Conservation (phyloP, 2,113 vertebrate species). For the Planiliza haematocheilus region DNA sequence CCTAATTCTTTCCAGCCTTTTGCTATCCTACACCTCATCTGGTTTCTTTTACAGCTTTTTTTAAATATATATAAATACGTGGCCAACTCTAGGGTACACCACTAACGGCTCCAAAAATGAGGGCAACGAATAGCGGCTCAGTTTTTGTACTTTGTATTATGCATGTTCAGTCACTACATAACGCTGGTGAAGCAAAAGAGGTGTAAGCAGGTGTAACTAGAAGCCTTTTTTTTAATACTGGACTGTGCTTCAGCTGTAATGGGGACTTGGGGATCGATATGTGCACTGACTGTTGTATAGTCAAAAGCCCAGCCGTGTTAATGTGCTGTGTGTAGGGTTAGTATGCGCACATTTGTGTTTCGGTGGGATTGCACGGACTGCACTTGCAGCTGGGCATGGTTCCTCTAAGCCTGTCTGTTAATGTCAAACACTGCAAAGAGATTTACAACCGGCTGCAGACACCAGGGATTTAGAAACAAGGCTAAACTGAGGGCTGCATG, state of each 20-base stretch:
- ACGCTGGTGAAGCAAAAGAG: constrained; percentile 27
- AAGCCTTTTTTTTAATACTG: constrained; percentile 34
- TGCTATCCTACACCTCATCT: constrained; percentile 61
- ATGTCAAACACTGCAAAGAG: constrained; percentile 55
- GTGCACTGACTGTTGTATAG: constrained; percentile 46
- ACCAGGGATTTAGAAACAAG: constrained; percentile 72
- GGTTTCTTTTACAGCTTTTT: constrained; percentile 66
- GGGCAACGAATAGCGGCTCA: constrained; percentile 17
- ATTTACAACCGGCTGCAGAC: constrained; percentile 73
- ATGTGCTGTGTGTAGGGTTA: constrained; percentile 48
- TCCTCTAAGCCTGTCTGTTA: constrained; percentile 54
- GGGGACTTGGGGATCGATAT: constrained; percentile 67
- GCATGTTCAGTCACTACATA: background rate
- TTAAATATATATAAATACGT: background rate
- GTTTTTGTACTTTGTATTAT: constrained; percentile 41
- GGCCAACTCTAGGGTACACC: constrained; percentile 35
- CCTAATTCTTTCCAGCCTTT: constrained; percentile 74
- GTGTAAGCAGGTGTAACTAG: constrained; percentile 61
- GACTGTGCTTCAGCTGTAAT: constrained; percentile 49
- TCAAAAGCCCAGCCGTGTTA: constrained; percentile 66
- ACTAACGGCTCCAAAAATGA: constrained; percentile 12
- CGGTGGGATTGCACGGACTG: constrained; percentile 21
- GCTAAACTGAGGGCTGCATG: constrained; percentile 62
- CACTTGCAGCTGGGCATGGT: constrained; percentile 61
- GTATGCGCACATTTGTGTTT: constrained; percentile 48